Evolutionary conservation across 2,113 vertebrate species (phyloP), one percentile per base, ranked within the genome.

Genomic region (Stictonetta naevosa): DNA sequence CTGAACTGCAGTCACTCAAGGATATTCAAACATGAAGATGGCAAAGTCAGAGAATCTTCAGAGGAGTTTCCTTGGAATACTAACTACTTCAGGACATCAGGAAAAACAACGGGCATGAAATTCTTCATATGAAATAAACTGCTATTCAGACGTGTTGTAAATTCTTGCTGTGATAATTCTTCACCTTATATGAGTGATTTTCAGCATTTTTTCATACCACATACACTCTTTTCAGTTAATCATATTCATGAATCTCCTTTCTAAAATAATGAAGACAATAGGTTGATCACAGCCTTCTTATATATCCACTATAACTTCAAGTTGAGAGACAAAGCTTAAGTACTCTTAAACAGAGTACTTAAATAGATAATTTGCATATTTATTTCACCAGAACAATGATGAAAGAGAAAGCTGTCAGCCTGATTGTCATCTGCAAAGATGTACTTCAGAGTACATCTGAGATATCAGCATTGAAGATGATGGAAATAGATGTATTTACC

Each of bases 401-500:
- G 75, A 74, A 92, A 79, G 66, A 86, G 85, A 92, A 92, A 93
- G n/a, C 68, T 94, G 85, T 86, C 63, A 96, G 64, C 64, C 56
- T 90, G 82, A 83, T 92, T 94, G 81, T 92, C 88, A 88, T 86
- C 59, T 88, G 46, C 52, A 77, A 88, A 90, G 66, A 90, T 75
- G 38, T 93, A 78, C 79, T 90, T 80, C 82, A 83, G 66, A 50
- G 34, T 93, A 78, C 75, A 92, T 80, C 82, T 83, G 69, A 50
- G 90, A 67, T 46, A 50, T 93, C 68, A 88, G 46, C 1, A 1
- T 23, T 28, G 85, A 92, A 74, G 52, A 83, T n/a, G 53, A 88
- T 88, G 59, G 82, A 96, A 96, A 96, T 56, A 93, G 76, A 63
- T 34, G 21, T 86, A 86, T 96, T 94, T 93, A 92, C 68, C 72